phyloP scores from a whole-genome alignment of 2,888 invertebrate genomes.

The Neuroscelio doddi region DNA sequence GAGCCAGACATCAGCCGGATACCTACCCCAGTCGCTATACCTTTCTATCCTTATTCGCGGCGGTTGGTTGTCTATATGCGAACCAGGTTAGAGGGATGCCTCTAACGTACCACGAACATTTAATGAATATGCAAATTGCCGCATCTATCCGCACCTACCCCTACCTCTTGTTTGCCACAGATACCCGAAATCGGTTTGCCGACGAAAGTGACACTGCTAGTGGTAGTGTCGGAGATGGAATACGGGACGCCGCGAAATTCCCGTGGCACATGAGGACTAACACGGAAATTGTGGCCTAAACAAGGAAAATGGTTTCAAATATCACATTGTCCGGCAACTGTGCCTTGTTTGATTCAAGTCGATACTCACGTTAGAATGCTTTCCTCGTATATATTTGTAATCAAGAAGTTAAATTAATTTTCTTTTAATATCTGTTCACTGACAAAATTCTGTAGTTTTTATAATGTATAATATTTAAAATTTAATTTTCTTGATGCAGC shows the following conservation, averaged over 20 bases:
- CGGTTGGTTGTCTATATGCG: conserved; percentile 6
- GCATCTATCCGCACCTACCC: conserved; percentile 16
- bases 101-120: conserved; percentile 53
- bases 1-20: conserved; percentile 39
- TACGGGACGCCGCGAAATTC: conserved; percentile 18
- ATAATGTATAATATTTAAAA: no score
- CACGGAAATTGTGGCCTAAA: conserved; percentile 24
- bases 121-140: conserved; percentile 69
- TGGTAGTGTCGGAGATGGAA: conserved; percentile 25
- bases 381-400: conserved; percentile 20
- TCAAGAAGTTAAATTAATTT: no score
- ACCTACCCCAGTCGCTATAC: conserved; percentile 15
- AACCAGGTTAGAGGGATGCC: conserved; percentile 11
- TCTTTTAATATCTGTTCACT: no score
- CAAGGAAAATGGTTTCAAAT: conserved; percentile 20
- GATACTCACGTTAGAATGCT: conserved; percentile 11
- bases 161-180: conserved; percentile 54
- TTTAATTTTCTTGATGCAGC: no score
- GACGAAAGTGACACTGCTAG: conserved; percentile 24
- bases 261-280: conserved; percentile 27
- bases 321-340: conserved; percentile 21
- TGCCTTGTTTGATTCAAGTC: conserved; percentile 16
- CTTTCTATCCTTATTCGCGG: conserved; percentile 12
- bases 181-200: conserved; percentile 45
- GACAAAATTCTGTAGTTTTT: no score